Evolutionary conservation across 2,797 vertebrate genomes (phyloP).

Genomic region (Melanotaenia parkinsoni): DNA sequence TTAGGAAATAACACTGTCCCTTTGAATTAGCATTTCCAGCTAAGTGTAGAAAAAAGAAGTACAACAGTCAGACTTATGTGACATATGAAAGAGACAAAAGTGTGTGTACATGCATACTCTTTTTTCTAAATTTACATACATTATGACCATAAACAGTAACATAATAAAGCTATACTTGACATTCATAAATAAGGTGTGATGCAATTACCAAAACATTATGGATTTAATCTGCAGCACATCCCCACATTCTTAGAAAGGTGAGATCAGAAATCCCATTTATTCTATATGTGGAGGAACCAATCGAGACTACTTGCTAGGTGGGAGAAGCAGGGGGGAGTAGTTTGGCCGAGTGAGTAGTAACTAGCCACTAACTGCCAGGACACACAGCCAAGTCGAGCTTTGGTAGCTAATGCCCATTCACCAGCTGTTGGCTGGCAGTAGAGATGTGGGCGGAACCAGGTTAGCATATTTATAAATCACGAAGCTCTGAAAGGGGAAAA

Average conservation of each 20-base stretch:
- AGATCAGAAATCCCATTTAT: neutral
- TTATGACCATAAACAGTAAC: neutral
- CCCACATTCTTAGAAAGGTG: neutral
- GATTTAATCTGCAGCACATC: neutral
- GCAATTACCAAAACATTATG: neutral
- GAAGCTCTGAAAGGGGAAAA: neutral
- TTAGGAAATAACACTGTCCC: constrained; percentile 80
- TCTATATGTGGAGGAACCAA: neutral
- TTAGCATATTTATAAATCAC: neutral
- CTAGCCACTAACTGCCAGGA: neutral
- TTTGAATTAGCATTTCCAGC: constrained; percentile 69
- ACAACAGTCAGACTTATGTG: constrained; percentile 1
- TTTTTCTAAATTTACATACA: neutral
- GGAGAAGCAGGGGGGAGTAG: neutral
- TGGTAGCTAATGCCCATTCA: too few species aligned
- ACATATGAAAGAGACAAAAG: constrained; percentile 4
- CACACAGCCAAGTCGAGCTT: neutral
- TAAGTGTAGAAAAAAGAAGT: constrained; percentile 25
- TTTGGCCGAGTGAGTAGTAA: neutral
- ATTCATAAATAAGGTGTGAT: neutral
- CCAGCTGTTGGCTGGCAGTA: neutral
- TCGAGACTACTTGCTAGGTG: neutral
- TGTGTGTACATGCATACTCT: neutral
- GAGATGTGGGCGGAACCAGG: neutral
- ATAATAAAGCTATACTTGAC: neutral